Evolutionary conservation across 2,113 vertebrate genomes (phyloP).

Genomic region (Columbina picui): DNA sequence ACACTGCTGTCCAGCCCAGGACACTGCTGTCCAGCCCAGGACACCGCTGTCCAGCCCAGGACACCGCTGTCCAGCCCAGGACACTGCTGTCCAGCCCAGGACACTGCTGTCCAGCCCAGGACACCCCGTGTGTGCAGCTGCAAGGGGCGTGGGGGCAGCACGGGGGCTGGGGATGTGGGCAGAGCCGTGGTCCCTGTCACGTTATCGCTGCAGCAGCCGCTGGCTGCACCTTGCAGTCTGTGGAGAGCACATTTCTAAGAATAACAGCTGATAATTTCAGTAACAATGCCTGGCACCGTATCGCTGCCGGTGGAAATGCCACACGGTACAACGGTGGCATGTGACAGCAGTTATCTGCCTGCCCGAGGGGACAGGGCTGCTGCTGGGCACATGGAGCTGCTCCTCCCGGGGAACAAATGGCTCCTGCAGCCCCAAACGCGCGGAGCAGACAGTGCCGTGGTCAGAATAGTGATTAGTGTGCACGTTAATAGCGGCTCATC

Average conservation of each 20-base stretch:
- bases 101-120: neutral
- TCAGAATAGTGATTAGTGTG: neutral
- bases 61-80: too few relatives aligned
- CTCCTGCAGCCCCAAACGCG: neutral
- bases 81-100: too few relatives aligned
- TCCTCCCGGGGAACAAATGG: neutral
- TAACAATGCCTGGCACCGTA: neutral
- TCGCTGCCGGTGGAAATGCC: neutral
- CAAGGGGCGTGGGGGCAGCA: neutral
- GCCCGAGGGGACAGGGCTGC: neutral
- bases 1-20: too few relatives aligned
- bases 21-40: too few relatives aligned
- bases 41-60: too few relatives aligned
- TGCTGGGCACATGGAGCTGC: rapidly evolving
- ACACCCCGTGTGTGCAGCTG: neutral
- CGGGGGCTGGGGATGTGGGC: too few relatives aligned
- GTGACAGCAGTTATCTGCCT: rapidly evolving
- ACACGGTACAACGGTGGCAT: rapidly evolving
- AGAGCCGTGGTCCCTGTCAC: neutral
- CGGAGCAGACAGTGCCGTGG: neutral
- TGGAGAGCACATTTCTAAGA: neutral
- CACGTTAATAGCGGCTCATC: neutral
- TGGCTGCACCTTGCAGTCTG: neutral
- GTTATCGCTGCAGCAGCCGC: neutral
- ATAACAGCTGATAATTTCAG: neutral